Evolutionary conservation across 2,888 invertebrate genomes (phyloP).

Genomic region (Sarcophaga variegata): DNA sequence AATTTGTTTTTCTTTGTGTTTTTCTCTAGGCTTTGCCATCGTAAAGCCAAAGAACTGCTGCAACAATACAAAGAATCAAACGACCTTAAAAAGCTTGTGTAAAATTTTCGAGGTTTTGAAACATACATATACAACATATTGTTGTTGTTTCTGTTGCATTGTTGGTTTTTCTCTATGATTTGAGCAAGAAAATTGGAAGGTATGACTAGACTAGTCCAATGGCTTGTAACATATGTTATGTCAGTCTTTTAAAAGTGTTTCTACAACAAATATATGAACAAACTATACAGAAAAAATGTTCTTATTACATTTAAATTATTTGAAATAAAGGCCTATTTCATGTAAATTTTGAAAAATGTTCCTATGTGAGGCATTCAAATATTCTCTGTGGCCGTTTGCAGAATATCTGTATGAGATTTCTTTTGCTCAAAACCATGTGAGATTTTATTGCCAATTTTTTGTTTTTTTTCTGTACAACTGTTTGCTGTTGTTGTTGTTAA

Average conservation of each 20-base stretch:
- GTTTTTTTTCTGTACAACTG: not conserved
- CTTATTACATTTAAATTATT: not conserved
- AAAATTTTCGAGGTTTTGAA: conserved; percentile 55
- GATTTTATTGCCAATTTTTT: conserved; percentile 54
- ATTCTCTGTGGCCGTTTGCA: not conserved
- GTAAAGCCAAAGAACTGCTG: not conserved
- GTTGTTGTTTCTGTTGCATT: conserved; percentile 1
- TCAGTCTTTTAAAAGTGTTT: not conserved
- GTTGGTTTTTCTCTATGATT: too few species aligned
- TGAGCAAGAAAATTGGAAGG: too few species aligned
- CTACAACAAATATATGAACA: not conserved
- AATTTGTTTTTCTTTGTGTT: conserved; percentile 16
- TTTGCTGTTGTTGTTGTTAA: conserved; percentile 15
- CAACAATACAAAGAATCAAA: conserved; percentile 52
- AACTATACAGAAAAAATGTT: conserved; percentile 12
- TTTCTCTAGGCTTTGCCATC: not conserved
- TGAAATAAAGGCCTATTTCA: too few species aligned
- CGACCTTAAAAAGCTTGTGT: conserved; percentile 63
- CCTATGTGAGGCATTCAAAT: too few species aligned
- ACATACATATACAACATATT: conserved; percentile 33
- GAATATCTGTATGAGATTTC: conserved; percentile 27
- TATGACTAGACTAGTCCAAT: too few species aligned
- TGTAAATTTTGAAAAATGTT: too few species aligned
- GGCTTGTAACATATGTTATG: too few species aligned
- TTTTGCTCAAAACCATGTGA: conserved; percentile 44